Conservation (phyloP, 2,113 vertebrate species). For the Marmota monax region DNA sequence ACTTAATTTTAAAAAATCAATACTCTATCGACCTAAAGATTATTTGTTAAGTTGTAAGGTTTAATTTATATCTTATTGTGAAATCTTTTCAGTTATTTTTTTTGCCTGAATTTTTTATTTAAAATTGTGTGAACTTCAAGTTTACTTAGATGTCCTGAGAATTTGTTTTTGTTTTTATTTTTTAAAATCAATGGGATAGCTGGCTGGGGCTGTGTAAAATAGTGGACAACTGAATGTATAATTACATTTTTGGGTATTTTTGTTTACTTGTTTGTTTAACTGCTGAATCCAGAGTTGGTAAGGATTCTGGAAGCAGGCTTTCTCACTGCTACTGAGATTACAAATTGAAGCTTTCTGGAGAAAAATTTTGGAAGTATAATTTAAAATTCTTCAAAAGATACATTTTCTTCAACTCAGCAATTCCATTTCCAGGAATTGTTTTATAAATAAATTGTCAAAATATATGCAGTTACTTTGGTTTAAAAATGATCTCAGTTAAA, state of each 20-base stretch:
- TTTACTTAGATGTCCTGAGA: neutral
- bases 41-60: neutral
- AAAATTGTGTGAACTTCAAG: neutral
- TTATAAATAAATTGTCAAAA: neutral
- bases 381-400: constrained; percentile 20
- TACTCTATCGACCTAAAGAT: neutral
- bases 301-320: neutral
- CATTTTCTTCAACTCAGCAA: constrained; percentile 10
- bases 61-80: neutral
- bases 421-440: neutral
- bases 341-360: neutral
- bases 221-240: neutral
- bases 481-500: neutral
- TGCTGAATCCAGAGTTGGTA: neutral
- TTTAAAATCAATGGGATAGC: neutral
- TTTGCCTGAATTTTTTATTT: constrained; percentile 36
- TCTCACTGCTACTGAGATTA: neutral
- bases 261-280: neutral
- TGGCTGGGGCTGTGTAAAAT: neutral
- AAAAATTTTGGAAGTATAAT: constrained; percentile 26
- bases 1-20: neutral
- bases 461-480: neutral
- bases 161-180: neutral
- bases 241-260: neutral
- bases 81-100: neutral